These are phyloP conservation scores for fruit fly (Drosophila melanogaster) DNA, from an alignment of 1,140 invertebrate genomes.

Conservation along the genomic window DNA sequence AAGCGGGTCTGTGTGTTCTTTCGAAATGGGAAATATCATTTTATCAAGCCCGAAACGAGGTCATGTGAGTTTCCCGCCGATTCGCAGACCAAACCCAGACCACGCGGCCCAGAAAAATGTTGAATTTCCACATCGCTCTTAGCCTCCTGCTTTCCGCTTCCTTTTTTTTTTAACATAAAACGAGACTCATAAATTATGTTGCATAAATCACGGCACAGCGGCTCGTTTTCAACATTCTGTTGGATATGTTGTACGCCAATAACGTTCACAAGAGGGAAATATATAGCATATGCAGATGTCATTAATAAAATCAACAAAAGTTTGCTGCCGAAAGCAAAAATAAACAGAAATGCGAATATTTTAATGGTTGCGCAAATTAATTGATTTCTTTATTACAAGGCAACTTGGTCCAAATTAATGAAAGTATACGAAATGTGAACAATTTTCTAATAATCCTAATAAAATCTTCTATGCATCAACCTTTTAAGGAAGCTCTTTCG, in stretches of 20 bases:
- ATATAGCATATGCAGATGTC: slow-evolving; percentile 7
- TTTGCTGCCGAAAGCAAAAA: slow-evolving; percentile 4
- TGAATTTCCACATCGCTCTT: slow-evolving; percentile 12
- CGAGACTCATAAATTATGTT: slow-evolving; percentile 68
- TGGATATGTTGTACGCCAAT: slow-evolving; percentile 26
- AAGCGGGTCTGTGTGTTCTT: slow-evolving; percentile 1
- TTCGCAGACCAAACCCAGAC: slow-evolving; percentile 16
- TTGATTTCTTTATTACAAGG: neutral
- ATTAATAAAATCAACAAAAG: slow-evolving; percentile 17
- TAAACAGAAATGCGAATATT: neutral
- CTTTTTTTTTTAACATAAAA: slow-evolving; percentile 40
- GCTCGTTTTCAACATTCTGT: slow-evolving; percentile 12
- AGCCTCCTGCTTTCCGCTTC: slow-evolving; percentile 5
- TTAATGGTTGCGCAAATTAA: neutral
- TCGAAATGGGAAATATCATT: slow-evolving; percentile 46
- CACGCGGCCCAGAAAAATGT: slow-evolving; percentile 39
- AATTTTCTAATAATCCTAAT: neutral
- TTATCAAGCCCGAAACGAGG: slow-evolving; percentile 67
- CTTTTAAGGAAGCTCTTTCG: neutral
- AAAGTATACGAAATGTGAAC: too few species aligned
- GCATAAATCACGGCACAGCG: slow-evolving; percentile 65
- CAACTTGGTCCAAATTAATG: too few species aligned
- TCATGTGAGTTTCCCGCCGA: slow-evolving; percentile 59
- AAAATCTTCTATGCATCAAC: neutral
- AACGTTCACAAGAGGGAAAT: neutral